phyloP scores from a whole-genome alignment of 2,797 vertebrate genomes.

The Trachurus trachurus region DNA sequence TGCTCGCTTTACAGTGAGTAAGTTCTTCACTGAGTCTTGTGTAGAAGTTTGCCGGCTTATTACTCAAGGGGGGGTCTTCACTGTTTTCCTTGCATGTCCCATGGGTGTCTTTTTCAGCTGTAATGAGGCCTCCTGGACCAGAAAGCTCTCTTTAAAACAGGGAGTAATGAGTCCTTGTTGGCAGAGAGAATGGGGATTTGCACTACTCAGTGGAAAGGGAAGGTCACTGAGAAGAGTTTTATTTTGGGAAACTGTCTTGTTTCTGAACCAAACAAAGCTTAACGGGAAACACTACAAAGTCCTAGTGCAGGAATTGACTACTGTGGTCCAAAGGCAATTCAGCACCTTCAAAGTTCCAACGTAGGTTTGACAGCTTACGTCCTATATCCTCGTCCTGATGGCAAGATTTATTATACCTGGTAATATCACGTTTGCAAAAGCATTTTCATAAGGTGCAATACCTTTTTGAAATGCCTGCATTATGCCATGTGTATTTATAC shows the following conservation, averaged over 20 bases:
- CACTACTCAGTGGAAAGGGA: slow-evolving; percentile 83
- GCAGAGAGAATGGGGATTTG: slow-evolving; percentile 85
- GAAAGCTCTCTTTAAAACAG: slow-evolving; percentile 85
- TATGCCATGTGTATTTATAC: slow-evolving; percentile 31
- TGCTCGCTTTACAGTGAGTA: slow-evolving; percentile 79
- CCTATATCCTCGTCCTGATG: slow-evolving; percentile 60
- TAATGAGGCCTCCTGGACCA: slow-evolving; percentile 90
- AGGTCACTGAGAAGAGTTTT: slow-evolving; percentile 86
- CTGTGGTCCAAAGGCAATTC: slow-evolving; percentile 72
- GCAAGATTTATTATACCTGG: slow-evolving; percentile 54
- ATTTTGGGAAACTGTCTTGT: slow-evolving; percentile 86
- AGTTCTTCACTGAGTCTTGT: slow-evolving; percentile 83
- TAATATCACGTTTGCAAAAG: slow-evolving; percentile 43
- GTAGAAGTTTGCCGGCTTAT: slow-evolving; percentile 85
- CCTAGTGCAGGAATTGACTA: slow-evolving; percentile 74
- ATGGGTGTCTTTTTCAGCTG: slow-evolving; percentile 89
- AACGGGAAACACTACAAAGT: slow-evolving; percentile 85
- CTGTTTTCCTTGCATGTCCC: slow-evolving; percentile 85
- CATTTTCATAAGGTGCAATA: slow-evolving; percentile 40
- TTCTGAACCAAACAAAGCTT: slow-evolving; percentile 84
- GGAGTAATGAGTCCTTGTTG: slow-evolving; percentile 88
- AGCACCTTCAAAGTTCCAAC: slow-evolving; percentile 61
- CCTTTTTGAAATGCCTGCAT: slow-evolving; percentile 40
- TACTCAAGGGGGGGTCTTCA: slow-evolving; percentile 86
- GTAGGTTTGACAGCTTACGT: slow-evolving; percentile 73